These are phyloP conservation scores for Zaprionus ghesquierei DNA, from an alignment of 1,140 invertebrate species.

Conservation along the genomic window DNA sequence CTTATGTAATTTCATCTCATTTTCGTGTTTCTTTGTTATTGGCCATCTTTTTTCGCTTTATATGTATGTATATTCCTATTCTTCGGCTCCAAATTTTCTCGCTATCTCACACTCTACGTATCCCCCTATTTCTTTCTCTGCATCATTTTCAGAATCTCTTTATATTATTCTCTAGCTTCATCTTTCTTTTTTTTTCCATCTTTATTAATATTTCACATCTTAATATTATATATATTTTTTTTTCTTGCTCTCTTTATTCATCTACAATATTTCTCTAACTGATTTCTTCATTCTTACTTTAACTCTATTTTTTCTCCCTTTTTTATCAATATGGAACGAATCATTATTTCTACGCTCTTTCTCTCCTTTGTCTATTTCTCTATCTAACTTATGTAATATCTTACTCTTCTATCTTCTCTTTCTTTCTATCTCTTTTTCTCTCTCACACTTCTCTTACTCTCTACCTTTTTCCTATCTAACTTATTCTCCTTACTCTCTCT, in stretches of 20 bases:
- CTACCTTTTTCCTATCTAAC: background rate
- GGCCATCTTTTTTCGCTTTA: no score
- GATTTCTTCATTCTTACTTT: background rate
- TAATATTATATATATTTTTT: background rate
- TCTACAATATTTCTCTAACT: background rate
- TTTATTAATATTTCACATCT: background rate
- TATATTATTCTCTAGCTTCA: no score
- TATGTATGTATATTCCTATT: no score
- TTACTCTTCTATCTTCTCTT: background rate
- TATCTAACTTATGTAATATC: background rate
- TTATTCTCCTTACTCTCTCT: background rate
- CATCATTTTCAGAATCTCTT: no score
- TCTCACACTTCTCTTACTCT: background rate
- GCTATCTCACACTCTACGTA: background rate
- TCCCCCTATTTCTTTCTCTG: no score
- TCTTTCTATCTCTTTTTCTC: no score
- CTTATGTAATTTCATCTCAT: no score
- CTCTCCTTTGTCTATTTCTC: background rate
- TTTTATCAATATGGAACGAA: background rate
- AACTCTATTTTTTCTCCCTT: background rate
- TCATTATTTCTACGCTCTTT: background rate
- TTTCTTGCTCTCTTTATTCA: background rate
- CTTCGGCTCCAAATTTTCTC: no score
- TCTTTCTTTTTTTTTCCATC: no score
- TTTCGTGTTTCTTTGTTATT: no score